These are phyloP conservation scores for Cheilosia scutellata DNA, from an alignment of 2,888 invertebrate species.

Conservation along the genomic window DNA sequence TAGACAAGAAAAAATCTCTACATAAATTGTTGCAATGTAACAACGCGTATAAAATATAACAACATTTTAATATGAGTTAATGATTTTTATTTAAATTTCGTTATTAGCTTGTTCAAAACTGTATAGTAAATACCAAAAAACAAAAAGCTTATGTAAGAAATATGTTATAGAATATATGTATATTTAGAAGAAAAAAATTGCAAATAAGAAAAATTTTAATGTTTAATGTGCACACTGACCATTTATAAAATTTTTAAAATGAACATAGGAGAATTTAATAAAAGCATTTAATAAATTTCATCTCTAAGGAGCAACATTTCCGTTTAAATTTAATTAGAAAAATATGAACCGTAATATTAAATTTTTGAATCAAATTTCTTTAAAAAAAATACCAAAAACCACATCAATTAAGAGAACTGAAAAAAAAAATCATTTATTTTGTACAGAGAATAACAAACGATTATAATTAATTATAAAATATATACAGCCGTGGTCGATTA, in stretches of 20 bases:
- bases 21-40: slow-evolving; percentile 49
- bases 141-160: slow-evolving; percentile 41
- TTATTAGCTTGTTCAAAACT: slow-evolving; percentile 46
- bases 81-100: slow-evolving; percentile 2
- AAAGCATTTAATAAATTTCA: slow-evolving; percentile 4
- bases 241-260: slow-evolving; percentile 66
- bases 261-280: slow-evolving; percentile 54
- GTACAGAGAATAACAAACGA: slow-evolving; percentile 42
- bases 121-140: slow-evolving; percentile 44
- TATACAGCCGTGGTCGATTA: slow-evolving; percentile 31
- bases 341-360: slow-evolving; percentile 18
- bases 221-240: slow-evolving; percentile 72
- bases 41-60: background rate
- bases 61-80: slow-evolving; percentile 6
- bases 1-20: background rate
- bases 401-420: slow-evolving; percentile 48
- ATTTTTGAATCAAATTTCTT: background rate
- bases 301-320: slow-evolving; percentile 12
- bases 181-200: slow-evolving; percentile 1
- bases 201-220: slow-evolving; percentile 32
- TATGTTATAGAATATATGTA: slow-evolving; percentile 30
- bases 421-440: slow-evolving; percentile 41
- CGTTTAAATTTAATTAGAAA: slow-evolving; percentile 9
- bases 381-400: slow-evolving; percentile 6
- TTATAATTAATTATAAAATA: background rate